These are phyloP conservation scores for Fregetta grallaria DNA, from an alignment of 2,113 vertebrate species.

Conservation along the genomic window DNA sequence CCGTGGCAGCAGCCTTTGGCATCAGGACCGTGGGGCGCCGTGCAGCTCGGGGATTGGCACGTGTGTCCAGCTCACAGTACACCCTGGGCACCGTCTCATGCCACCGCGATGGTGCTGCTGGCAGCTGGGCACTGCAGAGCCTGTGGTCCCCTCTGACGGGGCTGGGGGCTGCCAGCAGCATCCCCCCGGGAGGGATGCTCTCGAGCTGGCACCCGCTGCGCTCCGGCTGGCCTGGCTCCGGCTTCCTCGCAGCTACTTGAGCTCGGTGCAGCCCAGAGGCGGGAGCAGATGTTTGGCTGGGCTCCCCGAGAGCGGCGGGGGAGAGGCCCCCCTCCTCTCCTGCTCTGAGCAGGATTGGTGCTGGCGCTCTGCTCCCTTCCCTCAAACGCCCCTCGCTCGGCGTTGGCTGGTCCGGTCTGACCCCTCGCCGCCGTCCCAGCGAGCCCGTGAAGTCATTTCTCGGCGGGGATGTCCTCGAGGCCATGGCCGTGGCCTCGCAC, in stretches of 20 bases:
- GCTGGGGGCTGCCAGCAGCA: background rate
- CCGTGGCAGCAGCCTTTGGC: background rate
- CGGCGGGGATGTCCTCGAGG: rapidly evolving
- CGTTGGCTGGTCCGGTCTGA: background rate
- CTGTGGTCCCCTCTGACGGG: background rate
- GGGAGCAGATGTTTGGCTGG: conserved; percentile 62
- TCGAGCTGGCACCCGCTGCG: rapidly evolving
- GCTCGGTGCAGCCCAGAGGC: background rate
- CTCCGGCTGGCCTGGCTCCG: background rate
- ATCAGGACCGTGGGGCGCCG: rapidly evolving
- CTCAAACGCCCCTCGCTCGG: background rate
- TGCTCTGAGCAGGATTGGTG: background rate
- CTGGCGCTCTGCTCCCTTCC: background rate
- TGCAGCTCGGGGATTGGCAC: rapidly evolving
- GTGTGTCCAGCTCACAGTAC: background rate
- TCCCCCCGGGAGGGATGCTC: background rate
- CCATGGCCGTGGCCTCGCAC: background rate
- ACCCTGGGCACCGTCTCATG: rapidly evolving
- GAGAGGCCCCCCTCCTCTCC: background rate
- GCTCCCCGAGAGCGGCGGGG: background rate
- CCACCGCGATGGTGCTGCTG: background rate
- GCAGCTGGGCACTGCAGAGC: background rate
- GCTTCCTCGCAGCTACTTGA: background rate
- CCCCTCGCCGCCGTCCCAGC: background rate
- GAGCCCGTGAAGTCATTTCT: background rate